Conservation (phyloP, 1,140 invertebrate genomes). For the Micrasema minimum region DNA sequence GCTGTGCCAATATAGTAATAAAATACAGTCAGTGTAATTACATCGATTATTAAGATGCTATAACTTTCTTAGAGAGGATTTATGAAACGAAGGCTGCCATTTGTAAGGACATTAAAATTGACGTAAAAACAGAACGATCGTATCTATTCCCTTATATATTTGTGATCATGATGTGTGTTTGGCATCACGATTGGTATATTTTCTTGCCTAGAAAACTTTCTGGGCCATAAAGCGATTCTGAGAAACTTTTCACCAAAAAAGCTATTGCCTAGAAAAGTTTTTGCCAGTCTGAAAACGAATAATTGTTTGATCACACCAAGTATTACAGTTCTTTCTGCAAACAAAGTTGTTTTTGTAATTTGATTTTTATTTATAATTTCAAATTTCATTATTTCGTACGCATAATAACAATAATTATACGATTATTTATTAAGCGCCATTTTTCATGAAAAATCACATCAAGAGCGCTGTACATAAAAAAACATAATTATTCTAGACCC, state of each 20-base stretch:
- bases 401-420: too few relatives aligned
- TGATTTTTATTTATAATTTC: too few relatives aligned
- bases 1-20: too few relatives aligned
- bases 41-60: too few relatives aligned
- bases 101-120: not conserved
- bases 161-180: conserved; percentile 12
- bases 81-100: too few relatives aligned
- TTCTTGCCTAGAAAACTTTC: conserved; percentile 17
- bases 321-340: not conserved
- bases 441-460: too few relatives aligned
- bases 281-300: conserved; percentile 3
- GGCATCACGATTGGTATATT: conserved; percentile 12
- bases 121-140: not conserved
- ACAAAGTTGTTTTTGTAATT: not conserved
- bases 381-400: too few relatives aligned
- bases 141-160: conserved; percentile 9
- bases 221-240: conserved; percentile 25
- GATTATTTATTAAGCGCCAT: too few relatives aligned
- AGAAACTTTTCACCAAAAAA: conserved; percentile 18
- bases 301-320: conserved; percentile 17
- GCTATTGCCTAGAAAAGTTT: conserved; percentile 21
- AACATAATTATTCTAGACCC: too few relatives aligned
- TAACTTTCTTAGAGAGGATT: too few relatives aligned
- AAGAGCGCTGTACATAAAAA: too few relatives aligned
- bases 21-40: too few relatives aligned